These are phyloP conservation scores for Amphilophus citrinellus DNA, from an alignment of 2,113 vertebrate species.

Conservation along the genomic window DNA sequence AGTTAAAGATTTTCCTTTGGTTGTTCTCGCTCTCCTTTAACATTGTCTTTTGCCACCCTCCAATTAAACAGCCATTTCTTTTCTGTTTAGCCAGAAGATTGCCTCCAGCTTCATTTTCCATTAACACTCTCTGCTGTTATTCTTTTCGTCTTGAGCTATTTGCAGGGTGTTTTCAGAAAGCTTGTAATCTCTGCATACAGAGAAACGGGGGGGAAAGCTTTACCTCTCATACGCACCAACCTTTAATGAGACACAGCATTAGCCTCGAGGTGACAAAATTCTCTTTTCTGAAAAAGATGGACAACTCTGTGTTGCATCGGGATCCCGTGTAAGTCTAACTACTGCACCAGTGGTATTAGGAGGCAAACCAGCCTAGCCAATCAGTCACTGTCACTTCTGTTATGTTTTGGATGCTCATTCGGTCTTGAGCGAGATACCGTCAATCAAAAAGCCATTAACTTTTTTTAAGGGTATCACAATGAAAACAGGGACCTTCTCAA, in stretches of 20 bases:
- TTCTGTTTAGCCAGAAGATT: constrained; percentile 5
- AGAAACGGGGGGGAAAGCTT: neutral
- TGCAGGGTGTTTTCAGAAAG: constrained; percentile 20
- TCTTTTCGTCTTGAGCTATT: constrained; percentile 11
- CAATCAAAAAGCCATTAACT: neutral
- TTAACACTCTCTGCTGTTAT: neutral
- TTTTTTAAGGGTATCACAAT: neutral
- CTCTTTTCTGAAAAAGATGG: neutral
- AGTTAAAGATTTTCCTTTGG: neutral
- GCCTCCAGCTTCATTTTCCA: neutral
- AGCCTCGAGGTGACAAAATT: neutral
- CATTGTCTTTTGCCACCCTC: neutral
- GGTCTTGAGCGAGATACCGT: neutral
- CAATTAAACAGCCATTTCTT: constrained; percentile 5
- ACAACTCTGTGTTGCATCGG: neutral
- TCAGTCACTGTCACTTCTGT: neutral
- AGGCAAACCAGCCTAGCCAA: neutral
- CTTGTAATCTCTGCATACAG: neutral
- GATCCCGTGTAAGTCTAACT: neutral
- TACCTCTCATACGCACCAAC: neutral
- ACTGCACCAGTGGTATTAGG: neutral
- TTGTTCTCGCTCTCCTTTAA: constrained; percentile 8
- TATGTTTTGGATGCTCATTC: neutral
- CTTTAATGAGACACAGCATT: constrained; percentile 1
- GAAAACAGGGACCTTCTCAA: constrained; percentile 2